Evolutionary conservation across 2,797 vertebrate genomes (phyloP).

Genomic region (Xerus rutilus): DNA sequence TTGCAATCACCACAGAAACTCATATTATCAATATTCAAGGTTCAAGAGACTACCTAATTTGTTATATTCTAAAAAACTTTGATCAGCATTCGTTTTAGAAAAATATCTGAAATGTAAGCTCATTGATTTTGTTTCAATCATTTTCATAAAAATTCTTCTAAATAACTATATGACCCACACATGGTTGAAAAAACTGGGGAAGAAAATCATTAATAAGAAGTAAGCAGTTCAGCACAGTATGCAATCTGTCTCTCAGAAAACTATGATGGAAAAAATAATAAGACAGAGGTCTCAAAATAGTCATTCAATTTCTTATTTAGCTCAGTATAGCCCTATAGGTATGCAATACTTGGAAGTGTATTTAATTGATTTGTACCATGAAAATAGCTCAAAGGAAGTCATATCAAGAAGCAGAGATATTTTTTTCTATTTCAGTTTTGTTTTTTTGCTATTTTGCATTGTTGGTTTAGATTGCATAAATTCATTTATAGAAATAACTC

Average conservation of each 20-base stretch:
- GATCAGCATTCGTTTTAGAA: background rate
- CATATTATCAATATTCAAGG: background rate
- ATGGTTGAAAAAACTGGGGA: background rate
- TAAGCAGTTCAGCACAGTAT: background rate
- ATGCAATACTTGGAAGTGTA: background rate
- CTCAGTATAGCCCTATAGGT: background rate
- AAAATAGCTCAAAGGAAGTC: background rate
- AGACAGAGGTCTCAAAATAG: background rate
- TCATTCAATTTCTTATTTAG: background rate
- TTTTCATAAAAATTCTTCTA: background rate
- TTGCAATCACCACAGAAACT: background rate
- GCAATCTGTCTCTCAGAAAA: background rate
- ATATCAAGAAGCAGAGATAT: background rate
- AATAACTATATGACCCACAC: background rate
- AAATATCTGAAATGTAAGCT: background rate
- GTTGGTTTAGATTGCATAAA: background rate
- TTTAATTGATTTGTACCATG: background rate
- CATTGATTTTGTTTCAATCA: background rate
- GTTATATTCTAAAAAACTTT: background rate
- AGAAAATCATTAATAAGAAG: conserved; percentile 4
- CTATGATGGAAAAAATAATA: background rate
- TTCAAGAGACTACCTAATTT: background rate
- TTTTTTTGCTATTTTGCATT: background rate
- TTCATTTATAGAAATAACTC: background rate
- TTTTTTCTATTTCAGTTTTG: background rate